Conservation (phyloP, 2,113 vertebrate species). For the Dicaeum eximium region DNA sequence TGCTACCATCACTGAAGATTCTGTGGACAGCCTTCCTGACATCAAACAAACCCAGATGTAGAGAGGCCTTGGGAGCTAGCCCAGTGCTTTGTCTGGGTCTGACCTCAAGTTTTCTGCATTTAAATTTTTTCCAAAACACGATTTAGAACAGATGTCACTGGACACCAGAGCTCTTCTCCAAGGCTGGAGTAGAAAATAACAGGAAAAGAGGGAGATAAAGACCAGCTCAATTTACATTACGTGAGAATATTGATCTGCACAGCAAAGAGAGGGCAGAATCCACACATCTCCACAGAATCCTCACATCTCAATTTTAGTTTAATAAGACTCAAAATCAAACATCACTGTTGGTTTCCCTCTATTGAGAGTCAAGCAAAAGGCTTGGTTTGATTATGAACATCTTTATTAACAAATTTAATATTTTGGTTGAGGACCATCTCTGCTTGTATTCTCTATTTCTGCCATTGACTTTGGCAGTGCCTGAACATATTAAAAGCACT, state of each 20-base stretch:
- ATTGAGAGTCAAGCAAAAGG: not conserved
- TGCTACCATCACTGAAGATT: not conserved
- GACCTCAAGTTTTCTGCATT: constrained; percentile 44
- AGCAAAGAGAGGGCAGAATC: not conserved
- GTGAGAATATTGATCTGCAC: not conserved
- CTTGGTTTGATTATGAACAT: not conserved
- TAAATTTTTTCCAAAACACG: constrained; percentile 18
- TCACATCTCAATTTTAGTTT: not conserved
- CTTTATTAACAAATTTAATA: not conserved
- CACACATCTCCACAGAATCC: not conserved
- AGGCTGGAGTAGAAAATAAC: constrained; percentile 12
- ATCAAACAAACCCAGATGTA: constrained; percentile 42
- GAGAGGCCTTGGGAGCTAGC: not conserved
- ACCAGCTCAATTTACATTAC: not conserved
- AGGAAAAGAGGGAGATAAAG: not conserved
- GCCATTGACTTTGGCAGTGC: not conserved
- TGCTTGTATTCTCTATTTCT: not conserved
- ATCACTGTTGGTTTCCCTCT: not conserved
- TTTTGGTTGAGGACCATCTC: not conserved
- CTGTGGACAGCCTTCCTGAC: not conserved
- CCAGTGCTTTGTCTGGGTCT: constrained; percentile 29
- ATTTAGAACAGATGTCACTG: constrained; percentile 53
- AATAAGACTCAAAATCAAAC: not conserved
- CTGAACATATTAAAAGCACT: constrained; percentile 5
- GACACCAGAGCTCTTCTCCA: constrained; percentile 16